Percentiles rank a stretch among this genome's conserved stretches.
Evolutionary conservation across 2,113 vertebrate species (phyloP).

Genomic region (Psilopsiagon aurifrons): DNA sequence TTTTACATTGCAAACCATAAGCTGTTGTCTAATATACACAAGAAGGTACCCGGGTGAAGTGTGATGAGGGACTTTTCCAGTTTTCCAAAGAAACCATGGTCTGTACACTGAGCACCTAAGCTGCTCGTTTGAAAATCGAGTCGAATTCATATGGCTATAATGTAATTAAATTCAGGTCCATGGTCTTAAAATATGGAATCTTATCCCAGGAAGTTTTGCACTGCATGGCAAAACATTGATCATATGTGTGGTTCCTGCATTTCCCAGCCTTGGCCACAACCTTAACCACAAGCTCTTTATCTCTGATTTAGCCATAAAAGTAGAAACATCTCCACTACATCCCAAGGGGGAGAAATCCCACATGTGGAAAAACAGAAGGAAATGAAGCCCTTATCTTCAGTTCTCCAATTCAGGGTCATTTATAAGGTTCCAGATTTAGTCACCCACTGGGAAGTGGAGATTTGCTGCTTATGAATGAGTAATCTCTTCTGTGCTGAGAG

Average conservation of each 20-base stretch:
- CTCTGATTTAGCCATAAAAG: background rate
- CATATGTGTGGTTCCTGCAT: background rate
- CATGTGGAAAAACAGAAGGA: rapidly evolving
- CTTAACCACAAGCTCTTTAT: background rate
- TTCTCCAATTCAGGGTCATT: background rate
- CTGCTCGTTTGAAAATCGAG: background rate
- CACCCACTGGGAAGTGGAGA: background rate
- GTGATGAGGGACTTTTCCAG: background rate
- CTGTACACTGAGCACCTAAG: background rate
- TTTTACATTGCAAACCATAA: background rate
- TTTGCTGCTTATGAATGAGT: background rate
- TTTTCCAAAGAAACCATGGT: background rate
- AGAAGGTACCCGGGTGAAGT: background rate
- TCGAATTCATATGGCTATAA: background rate
- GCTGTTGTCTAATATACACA: background rate
- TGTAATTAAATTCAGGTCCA: background rate
- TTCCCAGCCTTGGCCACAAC: background rate
- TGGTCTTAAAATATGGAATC: background rate
- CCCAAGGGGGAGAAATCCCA: background rate
- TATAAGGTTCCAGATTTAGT: background rate
- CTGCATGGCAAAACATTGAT: background rate
- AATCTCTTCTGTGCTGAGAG: background rate
- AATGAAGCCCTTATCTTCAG: background rate
- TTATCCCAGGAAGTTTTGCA: background rate
- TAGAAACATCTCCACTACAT: background rate